Percentiles rank a stretch among this genome's conserved stretches.
Evolutionary conservation across 1,140 invertebrate species (phyloP).

Genomic region (Polypedilum vanderplanki): DNA sequence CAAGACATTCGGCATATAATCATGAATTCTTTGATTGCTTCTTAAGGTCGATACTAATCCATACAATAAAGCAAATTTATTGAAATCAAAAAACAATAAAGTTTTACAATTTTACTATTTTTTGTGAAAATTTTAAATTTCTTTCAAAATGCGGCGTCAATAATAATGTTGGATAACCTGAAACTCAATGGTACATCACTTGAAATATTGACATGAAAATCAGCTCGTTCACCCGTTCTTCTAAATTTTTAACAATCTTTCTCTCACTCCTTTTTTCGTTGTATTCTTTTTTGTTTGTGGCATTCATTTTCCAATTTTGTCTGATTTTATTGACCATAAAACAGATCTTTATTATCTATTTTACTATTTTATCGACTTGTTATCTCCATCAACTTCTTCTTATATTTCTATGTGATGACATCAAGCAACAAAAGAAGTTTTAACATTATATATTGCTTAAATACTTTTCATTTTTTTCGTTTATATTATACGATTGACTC

Average conservation of each 20-base stretch:
- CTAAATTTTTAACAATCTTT: neutral
- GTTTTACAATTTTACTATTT: neutral
- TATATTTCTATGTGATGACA: too few relatives aligned
- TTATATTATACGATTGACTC: neutral
- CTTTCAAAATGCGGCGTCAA: neutral
- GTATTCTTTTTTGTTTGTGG: neutral
- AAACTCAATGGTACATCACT: neutral
- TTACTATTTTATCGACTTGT: neutral
- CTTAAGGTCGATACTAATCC: neutral
- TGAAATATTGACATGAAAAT: neutral
- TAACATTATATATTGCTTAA: neutral
- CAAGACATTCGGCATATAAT: neutral
- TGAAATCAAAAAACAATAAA: conserved; percentile 15
- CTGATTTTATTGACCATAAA: conserved; percentile 6
- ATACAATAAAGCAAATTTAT: conserved; percentile 8
- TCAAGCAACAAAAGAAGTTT: too few relatives aligned
- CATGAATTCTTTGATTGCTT: neutral
- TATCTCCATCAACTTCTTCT: neutral
- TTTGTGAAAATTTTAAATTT: neutral
- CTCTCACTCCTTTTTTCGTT: neutral
- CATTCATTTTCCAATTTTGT: neutral
- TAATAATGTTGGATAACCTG: neutral
- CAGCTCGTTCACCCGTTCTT: neutral
- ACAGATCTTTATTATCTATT: conserved; percentile 25
- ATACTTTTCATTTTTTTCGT: neutral